These are phyloP conservation scores for Apocrypta bakeri DNA, from an alignment of 1,140 invertebrate genomes.

Conservation along the genomic window DNA sequence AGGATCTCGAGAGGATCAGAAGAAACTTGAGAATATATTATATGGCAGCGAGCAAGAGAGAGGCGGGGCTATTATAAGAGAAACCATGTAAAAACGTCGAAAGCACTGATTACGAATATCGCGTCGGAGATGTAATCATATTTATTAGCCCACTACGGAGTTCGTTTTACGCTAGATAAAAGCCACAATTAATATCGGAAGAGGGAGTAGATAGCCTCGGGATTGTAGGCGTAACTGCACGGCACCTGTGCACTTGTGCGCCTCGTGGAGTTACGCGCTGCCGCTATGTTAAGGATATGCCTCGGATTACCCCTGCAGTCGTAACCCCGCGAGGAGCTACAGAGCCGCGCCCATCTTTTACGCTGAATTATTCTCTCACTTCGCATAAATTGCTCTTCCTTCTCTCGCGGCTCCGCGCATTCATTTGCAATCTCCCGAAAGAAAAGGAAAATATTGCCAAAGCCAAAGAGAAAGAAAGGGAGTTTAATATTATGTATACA, in stretches of 20 bases:
- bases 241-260: slow-evolving; percentile 24
- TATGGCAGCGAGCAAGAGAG: background rate
- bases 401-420: background rate
- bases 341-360: background rate
- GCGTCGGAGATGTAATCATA: background rate
- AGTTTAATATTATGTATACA: background rate
- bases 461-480: background rate
- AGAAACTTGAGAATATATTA: background rate
- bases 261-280: background rate
- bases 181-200: slow-evolving; percentile 19
- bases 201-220: background rate
- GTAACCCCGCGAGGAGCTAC: background rate
- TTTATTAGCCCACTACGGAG: background rate
- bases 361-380: background rate
- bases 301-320: slow-evolving; percentile 31
- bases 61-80: background rate
- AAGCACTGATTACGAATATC: background rate
- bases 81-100: background rate
- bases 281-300: slow-evolving; percentile 36
- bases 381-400: background rate
- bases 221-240: background rate
- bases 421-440: background rate
- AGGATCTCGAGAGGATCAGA: background rate
- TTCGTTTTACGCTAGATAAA: slow-evolving; percentile 7
- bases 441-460: background rate